Base-by-base conservation (phyloP, 2,888 invertebrate genomes). In the Apotomis betuletana region DNA sequence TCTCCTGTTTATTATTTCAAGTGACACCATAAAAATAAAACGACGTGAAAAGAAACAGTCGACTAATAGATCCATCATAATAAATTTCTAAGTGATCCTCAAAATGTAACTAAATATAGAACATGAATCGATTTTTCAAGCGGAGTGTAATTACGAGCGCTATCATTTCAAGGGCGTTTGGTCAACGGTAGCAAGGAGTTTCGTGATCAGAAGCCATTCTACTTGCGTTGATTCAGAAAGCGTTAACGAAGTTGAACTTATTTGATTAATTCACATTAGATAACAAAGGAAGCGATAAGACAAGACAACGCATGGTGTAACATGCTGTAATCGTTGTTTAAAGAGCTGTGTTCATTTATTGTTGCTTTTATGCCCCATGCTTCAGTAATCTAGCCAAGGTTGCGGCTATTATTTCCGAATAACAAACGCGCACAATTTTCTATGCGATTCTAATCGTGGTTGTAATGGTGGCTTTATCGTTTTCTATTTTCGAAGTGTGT, bases 1-100 rank as follows among this genome's bases (percentile, higher is more conserved):
- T 84, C 82, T 75, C 83, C 80, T 82, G 83, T 87, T 90, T 87
- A 88, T 85, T 90, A 90, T 89, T 91, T 91, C 78, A 84, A 78
- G 75, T 41, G 64, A 64, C 64, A 63, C 38, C 4, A 9, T 55
- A 44, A 15, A 54, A 10, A 62, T 58, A 12, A 38, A 58, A 41
- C 63, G 41, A 44, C 27, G 57, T 72, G 71, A 71, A 71, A 62
- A 61, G 49, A 62, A 72, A 63, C 68, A 68, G 67, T 65, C 63
- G 36, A 5, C 67, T 71, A 71, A 71, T 62, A 67, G 71, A 52
- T 62, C 61, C 67, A 70, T 70, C 55, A 62, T 71, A 71, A 72
- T 72, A 68, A 77, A 77, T 75, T 75, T 70, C 79, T 71, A 80
- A 84, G 83, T 81, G 81, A 76, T 79, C 74, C 77, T 77, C 70